Evolutionary conservation across 2,888 invertebrate species (phyloP), one percentile per base, ranked within the genome.

Genomic region (Myopa tessellatipennis): DNA sequence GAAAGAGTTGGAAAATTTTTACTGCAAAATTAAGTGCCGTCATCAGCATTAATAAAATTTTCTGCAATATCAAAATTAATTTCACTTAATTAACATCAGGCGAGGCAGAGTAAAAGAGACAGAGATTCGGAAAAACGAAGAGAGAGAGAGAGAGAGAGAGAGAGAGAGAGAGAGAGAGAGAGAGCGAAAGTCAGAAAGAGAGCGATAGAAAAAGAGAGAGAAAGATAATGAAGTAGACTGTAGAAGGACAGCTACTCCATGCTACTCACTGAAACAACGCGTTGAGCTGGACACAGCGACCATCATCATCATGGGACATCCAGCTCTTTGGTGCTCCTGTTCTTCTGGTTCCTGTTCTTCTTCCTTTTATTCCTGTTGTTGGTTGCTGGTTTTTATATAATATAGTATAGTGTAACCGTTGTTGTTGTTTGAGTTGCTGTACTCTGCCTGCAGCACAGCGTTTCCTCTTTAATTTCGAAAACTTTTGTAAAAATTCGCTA

Each of bases 321-420:
- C 45, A 45, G 10, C 45, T 45, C 10, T 45, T 1, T 45, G 45
- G 7, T 45, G 6, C 45, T 45, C 45, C 45, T 38, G 16, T n/a
- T 45, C n/a, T 16, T n/a, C 45, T 68, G 7, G 4, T 5, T 40
- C 5, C 7, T 14, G 38, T 40, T 50, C 26, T 36, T 26, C 12
- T 52, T 55, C 52, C 12, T 52, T 55, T 26, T 45, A 6, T n/a
- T 16, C 69, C 3, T 45, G 45, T 40, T 18, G n/a, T 18, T 45
- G 26, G 26, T 26, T 26, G 36, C 73, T 63, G 45, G 77, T 77
- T 79, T 70, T 77, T 74, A 80, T 78, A 77, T 79, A 80, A 80
- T 81, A 81, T 82, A 81, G 26, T 26, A 26, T 26, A 26, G 79
- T 80, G 80, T 68, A 78, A 80, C 81, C 80, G 80, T 80, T 78